These are phyloP conservation scores for Ashinkailepas kermadecensis DNA, from an alignment of 2,888 invertebrate genomes.

Conservation along the genomic window DNA sequence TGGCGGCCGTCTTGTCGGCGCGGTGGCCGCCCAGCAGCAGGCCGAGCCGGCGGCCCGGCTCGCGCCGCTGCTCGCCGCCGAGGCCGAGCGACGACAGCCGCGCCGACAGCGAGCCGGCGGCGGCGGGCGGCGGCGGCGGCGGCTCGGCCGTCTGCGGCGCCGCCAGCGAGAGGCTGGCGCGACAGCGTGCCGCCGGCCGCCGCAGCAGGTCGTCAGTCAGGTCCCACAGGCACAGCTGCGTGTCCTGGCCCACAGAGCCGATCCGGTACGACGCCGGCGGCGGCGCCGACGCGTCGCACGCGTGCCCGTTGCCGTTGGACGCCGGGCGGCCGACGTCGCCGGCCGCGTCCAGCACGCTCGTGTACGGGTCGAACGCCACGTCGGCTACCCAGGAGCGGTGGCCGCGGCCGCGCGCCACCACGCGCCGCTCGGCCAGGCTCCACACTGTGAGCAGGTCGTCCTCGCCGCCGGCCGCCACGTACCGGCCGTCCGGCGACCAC, in stretches of 20 bases:
- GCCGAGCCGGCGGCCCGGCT: slow-evolving; percentile 33
- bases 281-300: not conserved
- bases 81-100: not conserved
- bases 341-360: slow-evolving; percentile 55
- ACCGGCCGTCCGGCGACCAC: slow-evolving; percentile 95
- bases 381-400: slow-evolving; percentile 97
- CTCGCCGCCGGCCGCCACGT: slow-evolving; percentile 95
- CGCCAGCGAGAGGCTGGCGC: slow-evolving; percentile 40
- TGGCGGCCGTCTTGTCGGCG: slow-evolving; percentile 36
- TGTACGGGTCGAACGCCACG: slow-evolving; percentile 86
- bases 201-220: slow-evolving; percentile 88
- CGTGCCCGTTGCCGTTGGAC: slow-evolving; percentile 38
- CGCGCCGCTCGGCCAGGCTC: slow-evolving; percentile 83
- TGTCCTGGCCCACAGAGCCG: slow-evolving; percentile 95
- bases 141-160: slow-evolving; percentile 39
- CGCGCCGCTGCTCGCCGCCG: slow-evolving; percentile 1
- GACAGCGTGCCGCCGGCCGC: slow-evolving; percentile 54
- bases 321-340: slow-evolving; percentile 34
- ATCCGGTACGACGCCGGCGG: slow-evolving; percentile 63
- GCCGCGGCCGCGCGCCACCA: slow-evolving; percentile 93
- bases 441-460: slow-evolving; percentile 97
- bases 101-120: not conserved
- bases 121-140: slow-evolving; percentile 37
- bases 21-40: slow-evolving; percentile 47
- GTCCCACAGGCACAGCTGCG: slow-evolving; percentile 96